Evolutionary conservation across 1,140 invertebrate genomes (phyloP).

Genomic region (Drosophila mojavensis): DNA sequence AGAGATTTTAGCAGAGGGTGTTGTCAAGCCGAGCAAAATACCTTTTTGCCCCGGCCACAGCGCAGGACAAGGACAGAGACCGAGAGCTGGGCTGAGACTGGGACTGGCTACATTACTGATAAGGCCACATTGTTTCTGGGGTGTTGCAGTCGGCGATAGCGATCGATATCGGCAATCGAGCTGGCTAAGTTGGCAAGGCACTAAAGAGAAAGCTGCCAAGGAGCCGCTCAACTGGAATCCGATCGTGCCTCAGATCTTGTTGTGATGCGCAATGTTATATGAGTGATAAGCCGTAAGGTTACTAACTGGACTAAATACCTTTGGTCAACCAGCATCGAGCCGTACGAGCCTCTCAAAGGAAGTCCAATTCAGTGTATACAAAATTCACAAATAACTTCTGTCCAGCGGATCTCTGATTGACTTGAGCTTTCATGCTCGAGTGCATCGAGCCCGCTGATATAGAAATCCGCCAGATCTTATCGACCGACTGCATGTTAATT

Average conservation of each 20-base stretch:
- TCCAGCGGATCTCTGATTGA: no score
- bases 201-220: constrained; percentile 71
- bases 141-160: constrained; percentile 65
- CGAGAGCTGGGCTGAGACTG: neutral
- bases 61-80: neutral
- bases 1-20: constrained; percentile 63
- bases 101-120: constrained; percentile 8
- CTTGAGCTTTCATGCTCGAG: no score
- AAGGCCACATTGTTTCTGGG: constrained; percentile 63
- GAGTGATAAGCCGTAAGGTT: constrained; percentile 38
- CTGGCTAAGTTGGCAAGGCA: constrained; percentile 17
- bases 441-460: no score
- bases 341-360: neutral
- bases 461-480: no score
- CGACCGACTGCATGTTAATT: neutral
- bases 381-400: neutral
- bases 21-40: constrained; percentile 63
- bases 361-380: neutral
- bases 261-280: constrained; percentile 34
- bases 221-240: constrained; percentile 62
- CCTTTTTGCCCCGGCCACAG: constrained; percentile 10
- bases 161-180: constrained; percentile 58
- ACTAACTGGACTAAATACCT: constrained; percentile 46
- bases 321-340: no score
- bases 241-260: constrained; percentile 65